These are phyloP conservation scores for Otis tarda DNA, from an alignment of 2,113 vertebrate genomes.

Conservation along the genomic window DNA sequence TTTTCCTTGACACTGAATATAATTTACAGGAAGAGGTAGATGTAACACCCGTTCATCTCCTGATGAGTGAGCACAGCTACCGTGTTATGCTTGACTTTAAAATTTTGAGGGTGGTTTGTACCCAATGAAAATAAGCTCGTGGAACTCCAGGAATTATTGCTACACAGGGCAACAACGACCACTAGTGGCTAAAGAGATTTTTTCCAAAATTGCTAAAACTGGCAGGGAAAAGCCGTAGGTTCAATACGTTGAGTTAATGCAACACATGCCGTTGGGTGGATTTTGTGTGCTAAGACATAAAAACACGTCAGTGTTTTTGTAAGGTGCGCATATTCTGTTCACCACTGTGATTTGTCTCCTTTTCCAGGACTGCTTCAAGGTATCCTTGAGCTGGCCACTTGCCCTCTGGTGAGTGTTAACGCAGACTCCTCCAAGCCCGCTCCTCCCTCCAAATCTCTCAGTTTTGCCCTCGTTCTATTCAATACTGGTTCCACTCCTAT, in stretches of 20 bases:
- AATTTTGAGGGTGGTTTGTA: background rate
- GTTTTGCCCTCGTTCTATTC: background rate
- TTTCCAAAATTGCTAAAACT: background rate
- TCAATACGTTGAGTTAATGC: background rate
- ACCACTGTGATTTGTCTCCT: background rate
- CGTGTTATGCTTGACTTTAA: background rate
- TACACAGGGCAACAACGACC: conserved; percentile 70
- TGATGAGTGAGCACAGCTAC: background rate
- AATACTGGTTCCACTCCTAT: background rate
- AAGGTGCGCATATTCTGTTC: background rate
- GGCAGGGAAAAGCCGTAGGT: background rate
- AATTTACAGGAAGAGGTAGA: background rate
- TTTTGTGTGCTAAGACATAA: background rate
- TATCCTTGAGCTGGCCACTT: background rate
- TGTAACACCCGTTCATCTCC: background rate
- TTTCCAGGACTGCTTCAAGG: background rate
- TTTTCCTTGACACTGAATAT: background rate
- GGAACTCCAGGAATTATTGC: background rate
- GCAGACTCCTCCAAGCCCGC: background rate
- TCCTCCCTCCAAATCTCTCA: background rate
- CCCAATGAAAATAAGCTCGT: background rate
- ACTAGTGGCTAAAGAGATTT: conserved; percentile 62
- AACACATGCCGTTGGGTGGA: too few species aligned
- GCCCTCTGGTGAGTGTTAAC: background rate
- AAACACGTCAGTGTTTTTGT: background rate